Evolutionary conservation across 1,140 invertebrate genomes (phyloP).

Genomic region (Drosophila suzukii): DNA sequence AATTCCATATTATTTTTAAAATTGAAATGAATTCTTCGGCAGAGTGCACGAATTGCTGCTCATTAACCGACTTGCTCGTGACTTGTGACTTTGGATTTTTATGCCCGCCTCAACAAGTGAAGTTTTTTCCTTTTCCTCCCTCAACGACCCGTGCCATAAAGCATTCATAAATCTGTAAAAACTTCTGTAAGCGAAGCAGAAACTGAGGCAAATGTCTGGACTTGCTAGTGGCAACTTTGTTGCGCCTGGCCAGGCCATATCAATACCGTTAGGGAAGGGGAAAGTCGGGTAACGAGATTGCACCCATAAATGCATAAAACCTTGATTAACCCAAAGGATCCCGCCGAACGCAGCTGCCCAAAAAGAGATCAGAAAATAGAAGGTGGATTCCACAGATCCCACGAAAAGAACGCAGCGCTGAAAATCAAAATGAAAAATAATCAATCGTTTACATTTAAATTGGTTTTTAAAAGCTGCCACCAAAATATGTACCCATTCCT

Average conservation of each 20-base stretch:
- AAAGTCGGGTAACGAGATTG: conserved; percentile 56
- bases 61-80: conserved; percentile 20
- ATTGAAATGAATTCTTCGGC: not conserved
- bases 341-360: conserved; percentile 45
- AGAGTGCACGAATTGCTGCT: conserved; percentile 9
- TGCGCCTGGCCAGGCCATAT: conserved; percentile 31
- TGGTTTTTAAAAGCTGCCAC: conserved; percentile 64
- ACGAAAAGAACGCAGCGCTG: not conserved
- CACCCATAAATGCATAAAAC: conserved; percentile 68
- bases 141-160: conserved; percentile 10
- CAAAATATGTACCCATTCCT: conserved; percentile 19
- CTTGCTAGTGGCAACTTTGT: conserved; percentile 51
- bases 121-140: not conserved
- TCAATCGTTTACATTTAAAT: conserved; percentile 40
- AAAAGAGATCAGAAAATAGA: not conserved
- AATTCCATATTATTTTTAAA: no score
- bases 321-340: conserved; percentile 54
- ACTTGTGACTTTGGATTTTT: conserved; percentile 16
- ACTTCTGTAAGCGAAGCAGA: conserved; percentile 19
- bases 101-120: conserved; percentile 21
- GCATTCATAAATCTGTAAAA: conserved; percentile 50
- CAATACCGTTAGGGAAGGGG: conserved; percentile 58
- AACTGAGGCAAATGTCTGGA: conserved; percentile 1
- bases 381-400: not conserved
- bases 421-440: conserved; percentile 13